Conservation (phyloP, 2,888 invertebrate genomes). For the Bombylius discolor region DNA sequence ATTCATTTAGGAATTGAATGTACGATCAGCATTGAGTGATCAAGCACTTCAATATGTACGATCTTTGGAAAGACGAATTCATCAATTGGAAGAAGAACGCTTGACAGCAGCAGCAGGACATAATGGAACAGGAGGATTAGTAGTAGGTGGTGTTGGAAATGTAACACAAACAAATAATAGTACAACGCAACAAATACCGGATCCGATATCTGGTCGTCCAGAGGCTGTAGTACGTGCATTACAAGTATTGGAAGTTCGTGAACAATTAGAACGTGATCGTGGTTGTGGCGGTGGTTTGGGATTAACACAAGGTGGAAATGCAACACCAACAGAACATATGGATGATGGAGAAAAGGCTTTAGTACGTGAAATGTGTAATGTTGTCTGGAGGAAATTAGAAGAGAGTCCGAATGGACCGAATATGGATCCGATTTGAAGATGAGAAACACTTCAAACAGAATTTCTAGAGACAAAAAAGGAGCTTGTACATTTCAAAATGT, state of each 20-base stretch:
- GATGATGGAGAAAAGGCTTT: constrained; percentile 85
- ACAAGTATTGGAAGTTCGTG: constrained; percentile 82
- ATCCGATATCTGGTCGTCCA: constrained; percentile 54
- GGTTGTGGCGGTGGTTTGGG: constrained; percentile 26
- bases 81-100: constrained; percentile 71
- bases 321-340: constrained; percentile 41
- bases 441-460: neutral
- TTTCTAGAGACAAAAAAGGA: too few species aligned
- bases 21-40: constrained; percentile 46
- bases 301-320: constrained; percentile 13
- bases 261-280: constrained; percentile 66
- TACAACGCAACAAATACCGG: constrained; percentile 16
- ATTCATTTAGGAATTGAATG: constrained; percentile 17
- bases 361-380: constrained; percentile 92
- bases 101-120: constrained; percentile 7
- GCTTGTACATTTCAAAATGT: too few species aligned
- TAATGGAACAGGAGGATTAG: constrained; percentile 26
- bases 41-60: constrained; percentile 86
- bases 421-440: constrained; percentile 27
- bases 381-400: constrained; percentile 83
- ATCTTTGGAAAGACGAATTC: constrained; percentile 75
- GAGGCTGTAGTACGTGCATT: constrained; percentile 88
- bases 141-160: constrained; percentile 16
- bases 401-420: constrained; percentile 55
- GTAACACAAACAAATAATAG: constrained; percentile 16